Conservation (phyloP, 2,113 vertebrate species). For the Podarcis muralis region DNA sequence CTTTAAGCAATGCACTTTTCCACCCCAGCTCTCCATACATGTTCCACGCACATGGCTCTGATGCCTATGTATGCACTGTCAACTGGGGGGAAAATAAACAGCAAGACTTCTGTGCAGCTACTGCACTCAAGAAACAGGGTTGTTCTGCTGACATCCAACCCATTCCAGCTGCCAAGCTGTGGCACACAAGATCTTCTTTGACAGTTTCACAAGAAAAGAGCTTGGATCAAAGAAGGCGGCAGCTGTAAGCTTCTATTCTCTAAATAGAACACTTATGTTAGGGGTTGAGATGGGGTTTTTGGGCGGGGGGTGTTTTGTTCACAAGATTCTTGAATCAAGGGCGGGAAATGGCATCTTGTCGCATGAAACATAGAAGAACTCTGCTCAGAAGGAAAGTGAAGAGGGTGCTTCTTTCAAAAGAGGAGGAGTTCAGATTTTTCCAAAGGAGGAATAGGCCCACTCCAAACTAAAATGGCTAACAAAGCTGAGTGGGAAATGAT, state of each 20-base stretch:
- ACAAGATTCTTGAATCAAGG: background rate
- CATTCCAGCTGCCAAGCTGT: slow-evolving; percentile 25
- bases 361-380: background rate
- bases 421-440: background rate
- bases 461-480: slow-evolving; percentile 27
- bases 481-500: slow-evolving; percentile 36
- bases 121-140: slow-evolving; percentile 10
- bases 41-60: background rate
- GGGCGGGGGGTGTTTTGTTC: background rate
- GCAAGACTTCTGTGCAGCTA: slow-evolving; percentile 2
- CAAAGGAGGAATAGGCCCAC: background rate
- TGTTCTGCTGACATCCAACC: slow-evolving; percentile 14
- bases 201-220: slow-evolving; percentile 28
- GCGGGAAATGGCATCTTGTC: background rate
- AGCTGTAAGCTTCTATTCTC: background rate
- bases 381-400: background rate
- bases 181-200: slow-evolving; percentile 20
- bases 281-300: background rate
- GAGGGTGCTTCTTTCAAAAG: slow-evolving; percentile 19
- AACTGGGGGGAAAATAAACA: slow-evolving; percentile 16
- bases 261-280: slow-evolving; percentile 4
- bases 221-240: slow-evolving; percentile 8
- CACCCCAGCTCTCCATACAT: slow-evolving; percentile 22
- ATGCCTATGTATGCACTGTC: slow-evolving; percentile 34
- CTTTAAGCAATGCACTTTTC: slow-evolving; percentile 40